These are phyloP conservation scores for Chaitophorus viminalis DNA, from an alignment of 2,888 invertebrate species.

Conservation along the genomic window DNA sequence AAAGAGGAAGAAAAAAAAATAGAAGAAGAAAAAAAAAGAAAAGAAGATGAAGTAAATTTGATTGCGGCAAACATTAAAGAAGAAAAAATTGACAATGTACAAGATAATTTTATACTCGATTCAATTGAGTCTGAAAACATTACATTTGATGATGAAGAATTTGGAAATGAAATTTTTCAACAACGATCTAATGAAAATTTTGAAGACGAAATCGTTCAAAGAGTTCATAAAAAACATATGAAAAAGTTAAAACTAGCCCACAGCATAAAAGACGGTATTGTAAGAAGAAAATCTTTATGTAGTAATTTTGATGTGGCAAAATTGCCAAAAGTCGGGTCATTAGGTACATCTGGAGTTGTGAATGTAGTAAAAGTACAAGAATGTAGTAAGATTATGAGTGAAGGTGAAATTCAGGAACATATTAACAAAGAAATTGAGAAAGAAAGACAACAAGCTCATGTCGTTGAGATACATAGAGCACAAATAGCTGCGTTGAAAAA, in stretches of 20 bases:
- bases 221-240: background rate
- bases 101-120: too few relatives aligned
- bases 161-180: too few relatives aligned
- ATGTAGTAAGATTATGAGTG: background rate
- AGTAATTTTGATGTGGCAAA: background rate
- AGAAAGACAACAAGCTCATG: background rate
- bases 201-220: background rate
- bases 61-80: background rate
- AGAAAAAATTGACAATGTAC: too few relatives aligned
- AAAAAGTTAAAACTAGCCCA: background rate
- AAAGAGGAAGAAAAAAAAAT: background rate
- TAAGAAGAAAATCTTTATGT: background rate
- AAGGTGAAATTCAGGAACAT: background rate
- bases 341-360: background rate
- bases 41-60: background rate
- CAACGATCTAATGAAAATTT: too few relatives aligned
- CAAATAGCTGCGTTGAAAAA: background rate
- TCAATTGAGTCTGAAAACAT: too few relatives aligned
- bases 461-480: background rate
- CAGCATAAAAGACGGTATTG: background rate
- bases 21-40: background rate
- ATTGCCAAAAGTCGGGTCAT: background rate
- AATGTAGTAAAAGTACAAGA: background rate
- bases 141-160: too few relatives aligned
- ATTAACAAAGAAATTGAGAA: background rate